Conservation (phyloP, 2,113 vertebrate species). For the Notiomystis cincta region DNA sequence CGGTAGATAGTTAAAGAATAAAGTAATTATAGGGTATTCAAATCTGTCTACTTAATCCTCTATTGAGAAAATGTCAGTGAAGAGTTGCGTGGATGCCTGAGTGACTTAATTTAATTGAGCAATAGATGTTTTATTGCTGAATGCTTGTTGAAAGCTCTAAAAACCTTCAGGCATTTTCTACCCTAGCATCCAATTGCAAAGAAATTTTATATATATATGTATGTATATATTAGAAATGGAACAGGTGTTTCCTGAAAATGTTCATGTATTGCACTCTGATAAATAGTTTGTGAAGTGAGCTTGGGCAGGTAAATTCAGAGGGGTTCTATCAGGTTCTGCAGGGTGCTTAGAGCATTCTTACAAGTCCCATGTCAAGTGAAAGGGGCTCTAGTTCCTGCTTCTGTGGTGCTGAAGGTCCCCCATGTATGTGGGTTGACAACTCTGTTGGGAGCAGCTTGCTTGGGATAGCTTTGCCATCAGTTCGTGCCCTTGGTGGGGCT, state of each 20-base stretch:
- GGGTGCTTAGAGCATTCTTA: background rate
- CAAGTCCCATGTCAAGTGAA: fast-evolving
- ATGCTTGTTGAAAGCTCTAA: background rate
- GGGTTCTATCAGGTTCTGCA: background rate
- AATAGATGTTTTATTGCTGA: background rate
- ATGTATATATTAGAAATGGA: background rate
- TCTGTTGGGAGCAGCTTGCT: background rate
- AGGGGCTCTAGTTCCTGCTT: background rate
- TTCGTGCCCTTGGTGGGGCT: background rate
- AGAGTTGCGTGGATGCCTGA: slow-evolving; percentile 16
- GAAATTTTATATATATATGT: background rate
- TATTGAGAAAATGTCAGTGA: slow-evolving; percentile 53
- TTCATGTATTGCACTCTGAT: background rate
- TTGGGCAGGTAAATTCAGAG: background rate
- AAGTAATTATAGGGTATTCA: slow-evolving; percentile 54
- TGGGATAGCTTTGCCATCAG: background rate
- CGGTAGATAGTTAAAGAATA: slow-evolving; percentile 57
- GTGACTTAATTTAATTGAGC: slow-evolving; percentile 53
- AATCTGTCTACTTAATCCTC: slow-evolving; percentile 43
- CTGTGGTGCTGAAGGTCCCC: background rate
- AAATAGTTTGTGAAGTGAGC: background rate
- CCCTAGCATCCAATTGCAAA: background rate
- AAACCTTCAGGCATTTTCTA: background rate
- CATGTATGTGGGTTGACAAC: background rate
- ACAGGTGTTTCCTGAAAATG: background rate